Evolutionary conservation across 2,113 vertebrate genomes (phyloP).

Genomic region (Coregonus clupeaformis): DNA sequence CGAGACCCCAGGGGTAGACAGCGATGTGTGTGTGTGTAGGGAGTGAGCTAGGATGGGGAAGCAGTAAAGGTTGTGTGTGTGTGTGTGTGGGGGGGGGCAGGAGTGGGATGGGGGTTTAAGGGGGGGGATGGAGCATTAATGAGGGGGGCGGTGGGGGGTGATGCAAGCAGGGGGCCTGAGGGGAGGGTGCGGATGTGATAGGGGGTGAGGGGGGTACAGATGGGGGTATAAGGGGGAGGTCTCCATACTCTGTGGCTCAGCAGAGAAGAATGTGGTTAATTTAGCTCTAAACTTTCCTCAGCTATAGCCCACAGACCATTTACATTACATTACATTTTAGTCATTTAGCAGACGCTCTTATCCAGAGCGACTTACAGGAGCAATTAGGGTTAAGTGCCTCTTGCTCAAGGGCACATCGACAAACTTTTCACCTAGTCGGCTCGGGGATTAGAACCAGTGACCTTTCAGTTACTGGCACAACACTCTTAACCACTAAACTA

Average conservation of each 20-base stretch:
- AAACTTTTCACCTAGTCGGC: too few species aligned
- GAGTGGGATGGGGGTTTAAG: neutral
- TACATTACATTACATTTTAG: too few species aligned
- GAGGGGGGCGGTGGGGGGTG: too few species aligned
- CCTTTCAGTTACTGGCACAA: too few species aligned
- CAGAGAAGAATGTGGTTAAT: constrained; percentile 37
- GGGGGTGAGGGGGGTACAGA: neutral
- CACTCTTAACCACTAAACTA: too few species aligned
- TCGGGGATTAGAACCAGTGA: too few species aligned
- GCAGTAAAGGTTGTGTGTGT: neutral
- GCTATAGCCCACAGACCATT: constrained; percentile 20
- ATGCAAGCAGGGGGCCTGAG: too few species aligned
- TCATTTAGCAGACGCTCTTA: too few species aligned
- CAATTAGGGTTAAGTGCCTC: too few species aligned
- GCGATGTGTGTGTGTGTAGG: neutral
- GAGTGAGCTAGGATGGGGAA: neutral
- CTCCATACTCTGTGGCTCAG: constrained; percentile 12
- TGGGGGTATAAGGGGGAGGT: neutral
- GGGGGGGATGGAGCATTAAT: too few species aligned
- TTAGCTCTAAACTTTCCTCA: constrained; percentile 17
- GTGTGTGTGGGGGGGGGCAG: neutral
- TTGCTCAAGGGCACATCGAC: too few species aligned
- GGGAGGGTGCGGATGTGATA: neutral
- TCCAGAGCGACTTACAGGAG: too few species aligned
- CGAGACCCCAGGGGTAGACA: neutral